Conservation (phyloP, 2,113 vertebrate species). For the Corvus moneduloides region DNA sequence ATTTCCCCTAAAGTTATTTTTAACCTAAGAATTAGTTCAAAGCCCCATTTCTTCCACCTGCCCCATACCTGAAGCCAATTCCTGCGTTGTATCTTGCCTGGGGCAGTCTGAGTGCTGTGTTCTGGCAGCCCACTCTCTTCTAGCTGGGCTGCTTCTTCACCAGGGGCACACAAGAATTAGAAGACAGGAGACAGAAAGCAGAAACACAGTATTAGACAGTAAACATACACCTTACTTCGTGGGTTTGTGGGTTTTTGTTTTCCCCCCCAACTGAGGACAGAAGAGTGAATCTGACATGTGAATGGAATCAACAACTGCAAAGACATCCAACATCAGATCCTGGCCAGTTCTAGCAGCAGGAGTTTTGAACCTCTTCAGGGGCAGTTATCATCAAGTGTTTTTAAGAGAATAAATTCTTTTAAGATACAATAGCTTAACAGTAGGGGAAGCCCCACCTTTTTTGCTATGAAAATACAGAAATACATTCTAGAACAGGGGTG, state of each 20-base stretch:
- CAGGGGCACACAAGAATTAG: background rate
- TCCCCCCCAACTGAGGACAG: background rate
- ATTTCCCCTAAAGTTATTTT: background rate
- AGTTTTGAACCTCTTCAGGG: background rate
- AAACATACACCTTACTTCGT: background rate
- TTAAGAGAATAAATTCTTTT: background rate
- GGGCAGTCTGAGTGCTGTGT: conserved; percentile 77
- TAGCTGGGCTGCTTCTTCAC: conserved; percentile 21
- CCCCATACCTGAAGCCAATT: conserved; percentile 89
- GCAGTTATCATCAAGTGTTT: background rate
- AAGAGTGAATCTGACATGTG: background rate
- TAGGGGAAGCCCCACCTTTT: background rate
- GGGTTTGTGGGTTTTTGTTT: background rate
- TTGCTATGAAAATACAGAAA: background rate
- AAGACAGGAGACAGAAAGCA: background rate
- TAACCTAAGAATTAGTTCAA: background rate
- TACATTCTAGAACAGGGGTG: background rate
- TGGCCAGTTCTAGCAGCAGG: background rate
- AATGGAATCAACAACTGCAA: background rate
- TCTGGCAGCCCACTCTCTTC: conserved; percentile 55
- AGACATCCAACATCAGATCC: background rate
- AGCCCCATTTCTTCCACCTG: background rate
- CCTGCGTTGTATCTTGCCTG: conserved; percentile 83
- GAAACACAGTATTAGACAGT: background rate
- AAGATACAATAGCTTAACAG: background rate